Percentiles rank a stretch among this genome's conserved stretches.
Conservation (phyloP, 2,888 invertebrate species). For the Ischnura elegans region DNA sequence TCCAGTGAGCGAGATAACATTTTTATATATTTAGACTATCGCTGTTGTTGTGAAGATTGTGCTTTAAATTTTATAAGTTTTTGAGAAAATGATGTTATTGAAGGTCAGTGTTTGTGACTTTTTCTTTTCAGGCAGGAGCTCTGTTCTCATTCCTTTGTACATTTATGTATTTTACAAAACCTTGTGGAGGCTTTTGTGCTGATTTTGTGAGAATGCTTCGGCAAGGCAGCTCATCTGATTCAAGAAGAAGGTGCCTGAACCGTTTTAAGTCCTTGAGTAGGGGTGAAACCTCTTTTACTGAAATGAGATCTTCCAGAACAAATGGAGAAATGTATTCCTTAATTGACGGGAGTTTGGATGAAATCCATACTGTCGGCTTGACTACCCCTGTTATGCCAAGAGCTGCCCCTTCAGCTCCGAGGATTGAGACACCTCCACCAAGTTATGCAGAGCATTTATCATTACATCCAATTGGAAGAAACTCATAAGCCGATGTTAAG, state of each 20-base stretch:
- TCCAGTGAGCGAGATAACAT: neutral
- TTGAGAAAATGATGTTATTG: neutral
- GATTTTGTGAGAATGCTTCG: neutral
- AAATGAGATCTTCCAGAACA: neutral
- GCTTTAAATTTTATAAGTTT: no score
- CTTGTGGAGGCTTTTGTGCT: neutral
- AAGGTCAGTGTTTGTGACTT: neutral
- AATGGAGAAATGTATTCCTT: neutral
- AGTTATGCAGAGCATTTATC: constrained; percentile 25
- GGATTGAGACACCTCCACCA: neutral
- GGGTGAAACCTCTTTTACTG: neutral
- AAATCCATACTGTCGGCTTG: neutral
- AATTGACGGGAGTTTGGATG: neutral
- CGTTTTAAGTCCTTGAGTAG: neutral
- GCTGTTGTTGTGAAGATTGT: neutral
- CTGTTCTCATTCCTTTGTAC: neutral
- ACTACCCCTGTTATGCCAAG: neutral
- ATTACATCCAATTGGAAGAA: neutral
- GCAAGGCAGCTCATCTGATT: neutral
- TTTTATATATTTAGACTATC: neutral
- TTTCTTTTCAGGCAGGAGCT: neutral
- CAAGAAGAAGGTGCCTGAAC: neutral
- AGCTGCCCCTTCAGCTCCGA: neutral
- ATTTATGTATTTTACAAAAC: neutral
- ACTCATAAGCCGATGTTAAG: neutral